phyloP scores from a whole-genome alignment of 53 echinoderm and acorn worm species.

The Patiria pectinifera region DNA sequence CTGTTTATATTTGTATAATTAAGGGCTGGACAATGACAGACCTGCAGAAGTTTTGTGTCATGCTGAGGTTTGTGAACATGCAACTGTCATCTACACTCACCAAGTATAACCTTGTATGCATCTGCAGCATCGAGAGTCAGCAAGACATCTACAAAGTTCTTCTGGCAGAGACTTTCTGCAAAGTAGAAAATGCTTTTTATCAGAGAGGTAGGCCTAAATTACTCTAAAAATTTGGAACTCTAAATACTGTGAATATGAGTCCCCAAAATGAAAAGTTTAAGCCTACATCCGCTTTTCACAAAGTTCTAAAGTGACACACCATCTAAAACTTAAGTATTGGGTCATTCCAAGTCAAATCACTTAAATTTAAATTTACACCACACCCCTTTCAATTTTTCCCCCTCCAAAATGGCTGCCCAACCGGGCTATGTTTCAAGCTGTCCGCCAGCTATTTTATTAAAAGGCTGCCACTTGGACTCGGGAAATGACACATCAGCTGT shows the following conservation, averaged over 20 bases:
- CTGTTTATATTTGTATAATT: neutral
- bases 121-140: neutral
- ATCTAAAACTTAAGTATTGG: no score
- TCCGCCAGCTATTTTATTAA: no score
- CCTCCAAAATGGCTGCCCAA: no score
- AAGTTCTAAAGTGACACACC: no score
- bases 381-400: no score
- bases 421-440: no score
- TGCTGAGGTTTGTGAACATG: constrained; percentile 13
- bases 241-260: neutral
- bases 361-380: no score
- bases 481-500: no score
- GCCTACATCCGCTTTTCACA: neutral
- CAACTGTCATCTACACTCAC: constrained; percentile 2
- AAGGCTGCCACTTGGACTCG: no score
- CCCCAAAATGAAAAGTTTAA: no score
- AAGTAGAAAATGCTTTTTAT: constrained; percentile 25
- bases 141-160: neutral
- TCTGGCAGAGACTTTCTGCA: neutral
- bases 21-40: constrained; percentile 11
- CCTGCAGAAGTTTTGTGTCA: constrained; percentile 18
- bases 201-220: neutral
- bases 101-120: constrained; percentile 16
- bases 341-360: no score
- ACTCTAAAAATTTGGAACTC: neutral